Conservation (phyloP, 2,797 vertebrate species). For the Sus cebifrons region DNA sequence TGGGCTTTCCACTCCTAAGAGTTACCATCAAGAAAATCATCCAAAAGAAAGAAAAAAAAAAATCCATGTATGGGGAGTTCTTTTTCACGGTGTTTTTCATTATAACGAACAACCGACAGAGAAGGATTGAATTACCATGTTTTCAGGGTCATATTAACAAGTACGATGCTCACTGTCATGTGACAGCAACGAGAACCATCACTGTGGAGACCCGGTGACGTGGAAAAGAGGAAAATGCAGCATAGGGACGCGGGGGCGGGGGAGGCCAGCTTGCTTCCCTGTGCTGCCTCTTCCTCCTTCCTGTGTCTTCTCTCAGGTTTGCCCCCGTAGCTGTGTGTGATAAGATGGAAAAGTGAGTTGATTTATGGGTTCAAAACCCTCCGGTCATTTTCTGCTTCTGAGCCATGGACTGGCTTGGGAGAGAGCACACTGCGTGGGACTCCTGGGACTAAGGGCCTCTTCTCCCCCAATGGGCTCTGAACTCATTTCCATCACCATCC, state of each 20-base stretch:
- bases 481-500: neutral
- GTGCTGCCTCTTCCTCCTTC: neutral
- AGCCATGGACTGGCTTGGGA: neutral
- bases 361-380: neutral
- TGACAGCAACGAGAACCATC: neutral
- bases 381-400: slow-evolving; percentile 19
- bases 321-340: neutral
- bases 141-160: no score
- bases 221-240: neutral
- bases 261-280: neutral
- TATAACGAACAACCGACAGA: neutral
- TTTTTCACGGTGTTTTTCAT: neutral
- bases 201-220: neutral
- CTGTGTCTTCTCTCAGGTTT: neutral
- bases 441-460: neutral
- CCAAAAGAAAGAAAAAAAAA: neutral
- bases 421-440: neutral
- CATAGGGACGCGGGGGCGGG: neutral
- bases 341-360: neutral
- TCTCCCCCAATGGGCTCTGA: no score
- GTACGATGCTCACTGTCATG: neutral
- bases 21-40: neutral
- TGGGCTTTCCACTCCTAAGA: neutral
- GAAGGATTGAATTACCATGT: neutral
- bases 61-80: neutral